phyloP scores from a whole-genome alignment of 2,113 vertebrate species.

The Pollachius pollachius region DNA sequence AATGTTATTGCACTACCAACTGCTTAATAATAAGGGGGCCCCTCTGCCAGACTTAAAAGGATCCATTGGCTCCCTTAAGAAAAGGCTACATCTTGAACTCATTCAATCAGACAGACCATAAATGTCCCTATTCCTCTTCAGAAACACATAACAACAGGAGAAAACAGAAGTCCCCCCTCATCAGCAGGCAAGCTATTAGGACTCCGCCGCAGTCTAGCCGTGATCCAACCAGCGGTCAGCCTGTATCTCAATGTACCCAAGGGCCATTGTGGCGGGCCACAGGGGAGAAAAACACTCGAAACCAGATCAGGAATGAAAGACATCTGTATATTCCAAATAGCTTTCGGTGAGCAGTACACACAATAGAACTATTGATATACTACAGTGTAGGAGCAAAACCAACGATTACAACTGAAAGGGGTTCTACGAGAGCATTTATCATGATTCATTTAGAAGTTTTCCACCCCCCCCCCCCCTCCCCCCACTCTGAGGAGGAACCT shows the following conservation, averaged over 20 bases:
- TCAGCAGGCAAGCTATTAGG: conserved; percentile 17
- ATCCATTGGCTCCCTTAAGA: conserved; percentile 39
- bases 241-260: conserved; percentile 17
- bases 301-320: conserved; percentile 26
- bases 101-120: conserved; percentile 46
- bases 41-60: conserved; percentile 42
- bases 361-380: conserved; percentile 28
- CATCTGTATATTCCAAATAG: conserved; percentile 24
- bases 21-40: neutral
- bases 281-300: conserved; percentile 25
- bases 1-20: too few relatives aligned
- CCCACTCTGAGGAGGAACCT: conserved; percentile 1
- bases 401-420: conserved; percentile 31
- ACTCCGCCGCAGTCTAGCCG: conserved; percentile 16
- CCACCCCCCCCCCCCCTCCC: conserved; percentile 32
- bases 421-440: conserved; percentile 36
- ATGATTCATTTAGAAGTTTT: conserved; percentile 52
- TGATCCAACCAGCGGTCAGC: conserved; percentile 31
- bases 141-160: conserved; percentile 2
- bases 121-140: conserved; percentile 14
- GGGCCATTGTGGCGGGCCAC: neutral
- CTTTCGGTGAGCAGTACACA: conserved; percentile 17
- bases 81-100: conserved; percentile 64
- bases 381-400: conserved; percentile 2
- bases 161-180: conserved; percentile 8